These are phyloP conservation scores for Pilophorus perplexus DNA, from an alignment of 2,888 invertebrate species.

Conservation along the genomic window DNA sequence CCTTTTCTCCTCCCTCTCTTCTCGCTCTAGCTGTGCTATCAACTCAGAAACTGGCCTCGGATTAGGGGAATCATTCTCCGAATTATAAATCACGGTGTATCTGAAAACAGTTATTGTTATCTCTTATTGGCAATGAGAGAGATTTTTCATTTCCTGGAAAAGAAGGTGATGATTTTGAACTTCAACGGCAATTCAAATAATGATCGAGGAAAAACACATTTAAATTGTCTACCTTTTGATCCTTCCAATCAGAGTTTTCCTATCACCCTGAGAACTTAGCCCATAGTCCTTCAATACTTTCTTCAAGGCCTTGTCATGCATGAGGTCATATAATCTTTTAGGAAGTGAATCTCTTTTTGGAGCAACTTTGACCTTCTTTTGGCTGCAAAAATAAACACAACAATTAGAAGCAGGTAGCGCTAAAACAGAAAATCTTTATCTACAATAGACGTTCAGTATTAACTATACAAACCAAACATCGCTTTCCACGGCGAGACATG, in stretches of 20 bases:
- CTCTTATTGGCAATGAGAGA: too few relatives aligned
- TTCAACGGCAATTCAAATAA: too few relatives aligned
- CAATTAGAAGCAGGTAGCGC: not conserved
- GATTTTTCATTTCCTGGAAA: too few relatives aligned
- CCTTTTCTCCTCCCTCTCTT: conserved; percentile 52
- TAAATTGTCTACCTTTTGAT: conserved; percentile 50
- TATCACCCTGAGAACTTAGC: conserved; percentile 54
- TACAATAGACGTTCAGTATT: not conserved
- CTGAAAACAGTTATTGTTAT: conserved; percentile 46
- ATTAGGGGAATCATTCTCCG: conserved; percentile 55
- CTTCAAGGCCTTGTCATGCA: conserved; percentile 55
- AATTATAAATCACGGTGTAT: conserved; percentile 54
- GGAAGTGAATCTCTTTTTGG: conserved; percentile 54
- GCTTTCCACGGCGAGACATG: conserved; percentile 53
- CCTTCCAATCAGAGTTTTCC: conserved; percentile 52
- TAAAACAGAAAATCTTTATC: not conserved
- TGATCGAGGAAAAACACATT: not conserved
- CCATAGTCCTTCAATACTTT: conserved; percentile 55
- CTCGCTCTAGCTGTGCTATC: conserved; percentile 53
- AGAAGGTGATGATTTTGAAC: too few relatives aligned
- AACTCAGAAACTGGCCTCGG: conserved; percentile 54
- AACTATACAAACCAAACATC: conserved; percentile 7
- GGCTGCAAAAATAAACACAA: conserved; percentile 48
- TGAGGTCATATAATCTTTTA: conserved; percentile 56
- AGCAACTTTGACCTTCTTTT: conserved; percentile 18